Evolutionary conservation across 2,888 invertebrate species (phyloP).

Genomic region (Lordiphosa andalusiaca): DNA sequence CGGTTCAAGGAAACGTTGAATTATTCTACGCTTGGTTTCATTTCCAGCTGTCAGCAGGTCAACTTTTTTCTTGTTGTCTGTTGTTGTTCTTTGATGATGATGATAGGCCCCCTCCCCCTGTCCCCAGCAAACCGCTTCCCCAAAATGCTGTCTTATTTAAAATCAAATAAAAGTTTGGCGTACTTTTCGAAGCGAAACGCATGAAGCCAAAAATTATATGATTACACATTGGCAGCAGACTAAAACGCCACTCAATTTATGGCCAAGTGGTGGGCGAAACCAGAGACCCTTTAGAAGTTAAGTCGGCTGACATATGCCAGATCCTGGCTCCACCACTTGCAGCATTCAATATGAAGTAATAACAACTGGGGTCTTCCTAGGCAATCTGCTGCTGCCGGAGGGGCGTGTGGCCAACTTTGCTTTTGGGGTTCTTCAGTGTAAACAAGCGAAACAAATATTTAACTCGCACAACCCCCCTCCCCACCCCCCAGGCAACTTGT

Average conservation of each 20-base stretch:
- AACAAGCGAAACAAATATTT: constrained; percentile 69
- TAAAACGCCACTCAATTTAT: constrained; percentile 10
- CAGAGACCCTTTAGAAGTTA: constrained; percentile 8
- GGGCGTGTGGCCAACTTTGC: constrained; percentile 45
- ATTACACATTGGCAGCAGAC: too few relatives aligned
- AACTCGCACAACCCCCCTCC: constrained; percentile 40
- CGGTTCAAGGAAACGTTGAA: too few relatives aligned
- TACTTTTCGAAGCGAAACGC: too few relatives aligned
- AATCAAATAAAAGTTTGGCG: too few relatives aligned
- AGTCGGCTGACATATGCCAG: constrained; percentile 8
- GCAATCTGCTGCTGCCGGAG: constrained; percentile 3
- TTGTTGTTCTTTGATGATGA: too few relatives aligned
- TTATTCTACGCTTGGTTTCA: too few relatives aligned
- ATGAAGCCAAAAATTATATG: too few relatives aligned
- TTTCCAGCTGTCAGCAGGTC: too few relatives aligned
- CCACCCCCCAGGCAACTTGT: constrained; percentile 43
- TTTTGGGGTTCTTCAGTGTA: constrained; percentile 64
- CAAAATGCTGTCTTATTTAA: too few relatives aligned
- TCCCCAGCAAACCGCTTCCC: too few relatives aligned
- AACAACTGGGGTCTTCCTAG: constrained; percentile 45
- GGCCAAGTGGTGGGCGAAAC: constrained; percentile 11
- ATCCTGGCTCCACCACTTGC: constrained; percentile 19
- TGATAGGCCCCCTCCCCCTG: too few relatives aligned
- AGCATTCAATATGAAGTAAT: constrained; percentile 70
- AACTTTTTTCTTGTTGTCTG: too few relatives aligned